Conservation (phyloP, 2,888 invertebrate species). For the Drosophila sordidula region DNA sequence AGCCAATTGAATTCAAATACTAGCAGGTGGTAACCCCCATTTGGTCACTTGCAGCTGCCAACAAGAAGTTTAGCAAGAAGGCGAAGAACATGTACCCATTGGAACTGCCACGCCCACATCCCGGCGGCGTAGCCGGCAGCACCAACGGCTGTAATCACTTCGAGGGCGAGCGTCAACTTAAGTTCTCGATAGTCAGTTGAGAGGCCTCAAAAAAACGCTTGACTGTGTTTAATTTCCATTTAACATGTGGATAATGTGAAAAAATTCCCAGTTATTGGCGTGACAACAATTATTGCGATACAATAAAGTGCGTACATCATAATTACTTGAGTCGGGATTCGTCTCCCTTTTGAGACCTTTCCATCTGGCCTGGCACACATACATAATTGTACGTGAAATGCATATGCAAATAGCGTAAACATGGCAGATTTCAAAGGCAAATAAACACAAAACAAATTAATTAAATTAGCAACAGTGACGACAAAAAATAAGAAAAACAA, state of each 20-base stretch:
- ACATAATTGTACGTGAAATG: constrained; percentile 54
- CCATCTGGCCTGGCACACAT: constrained; percentile 37
- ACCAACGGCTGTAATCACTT: constrained; percentile 25
- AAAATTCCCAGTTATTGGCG: neutral
- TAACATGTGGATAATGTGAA: neutral
- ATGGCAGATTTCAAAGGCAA: constrained; percentile 53
- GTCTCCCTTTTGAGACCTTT: constrained; percentile 7
- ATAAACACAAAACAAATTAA: constrained; percentile 58
- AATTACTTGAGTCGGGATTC: neutral
- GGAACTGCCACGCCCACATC: constrained; percentile 22
- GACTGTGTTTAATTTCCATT: neutral
- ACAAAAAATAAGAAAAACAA: constrained; percentile 11
- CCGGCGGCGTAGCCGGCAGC: constrained; percentile 28
- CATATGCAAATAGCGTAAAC: constrained; percentile 42
- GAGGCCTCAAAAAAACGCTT: too few relatives aligned
- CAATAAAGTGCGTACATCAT: neutral
- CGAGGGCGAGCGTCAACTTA: neutral
- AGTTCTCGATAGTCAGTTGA: neutral
- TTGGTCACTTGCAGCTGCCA: constrained; percentile 8
- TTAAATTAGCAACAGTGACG: constrained; percentile 62
- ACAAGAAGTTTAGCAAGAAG: constrained; percentile 1
- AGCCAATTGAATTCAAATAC: neutral
- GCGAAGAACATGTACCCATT: constrained; percentile 6
- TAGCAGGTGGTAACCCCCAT: too few relatives aligned
- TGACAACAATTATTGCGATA: neutral